Base-by-base conservation (phyloP, 2,113 vertebrate genomes). In the Vulpes vulpes region DNA sequence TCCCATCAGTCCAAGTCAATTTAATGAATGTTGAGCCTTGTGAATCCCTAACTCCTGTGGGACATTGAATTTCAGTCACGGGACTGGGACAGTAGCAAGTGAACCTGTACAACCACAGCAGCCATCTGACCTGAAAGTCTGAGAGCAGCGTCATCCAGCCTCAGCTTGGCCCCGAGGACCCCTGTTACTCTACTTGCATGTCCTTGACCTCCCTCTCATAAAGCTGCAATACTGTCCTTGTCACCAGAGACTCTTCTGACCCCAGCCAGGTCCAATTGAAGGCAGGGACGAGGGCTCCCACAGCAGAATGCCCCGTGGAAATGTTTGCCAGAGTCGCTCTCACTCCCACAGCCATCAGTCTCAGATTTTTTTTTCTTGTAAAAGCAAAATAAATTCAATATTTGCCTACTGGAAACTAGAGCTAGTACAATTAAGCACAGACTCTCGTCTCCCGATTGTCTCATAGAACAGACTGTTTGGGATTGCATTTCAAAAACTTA, bases 351-450 rank as follows among this genome's bases (percentile, higher is more conserved):
- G 38, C 43, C 89, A 83, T 10, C 43, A 16, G 35, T 19, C 59
- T 96, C 65, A 74, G 55, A 32, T 60, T 49, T 67, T 51, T 43
- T 85, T 81, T 80, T 59, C 43, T 90, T 84, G 16, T 57, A 88
- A 97, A 96, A 94, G 38, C 86, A 92, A 94, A 97, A 88, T 89
- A 38, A 89, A 74, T 86, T 83, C 78, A 95, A 23, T 96, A 76
- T 92, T 69, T 95, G 89, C 62, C 85, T 65, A 16, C 30, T 65
- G 85, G 64, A 95, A 96, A 65, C 6, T 25, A 32, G 3, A 92
- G 38, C 69, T 85, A 35, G 53, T 62, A 94, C 60, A 62, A n/a
- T 94, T 81, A 76, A 79, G 30, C 65, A 87, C 20, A 71, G 51
- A 73, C 10, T 38, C 62, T 89, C 22, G 6, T 71, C 90, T 55